A percentile compares a stretch with the other conserved stretches of the same genome.
Conservation (phyloP, 2,113 vertebrate genomes). For the Rhombomys opimus region DNA sequence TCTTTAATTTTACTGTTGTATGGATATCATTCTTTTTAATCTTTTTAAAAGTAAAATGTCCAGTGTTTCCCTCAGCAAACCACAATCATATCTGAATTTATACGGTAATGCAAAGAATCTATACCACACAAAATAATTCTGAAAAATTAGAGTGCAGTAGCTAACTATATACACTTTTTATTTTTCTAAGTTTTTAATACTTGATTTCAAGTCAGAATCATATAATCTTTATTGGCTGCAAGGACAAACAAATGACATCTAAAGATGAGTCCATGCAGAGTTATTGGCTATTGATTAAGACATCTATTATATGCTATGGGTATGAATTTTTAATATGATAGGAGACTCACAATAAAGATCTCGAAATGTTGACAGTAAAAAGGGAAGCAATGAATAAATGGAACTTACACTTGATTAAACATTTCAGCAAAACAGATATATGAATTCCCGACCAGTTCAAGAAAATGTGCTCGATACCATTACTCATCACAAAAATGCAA, state of each 20-base stretch:
- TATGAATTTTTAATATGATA: not conserved
- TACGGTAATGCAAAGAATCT: conserved; percentile 1
- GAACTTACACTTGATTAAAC: not conserved
- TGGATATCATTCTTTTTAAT: not conserved
- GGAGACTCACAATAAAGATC: not conserved
- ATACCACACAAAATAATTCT: not conserved
- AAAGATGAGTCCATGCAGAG: not conserved
- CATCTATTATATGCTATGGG: not conserved
- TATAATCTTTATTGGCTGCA: not conserved
- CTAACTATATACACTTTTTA: not conserved
- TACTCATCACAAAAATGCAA: not conserved
- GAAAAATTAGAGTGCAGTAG: not conserved
- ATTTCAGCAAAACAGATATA: not conserved
- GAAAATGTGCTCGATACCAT: not conserved
- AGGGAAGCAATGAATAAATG: not conserved
- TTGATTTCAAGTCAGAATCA: not conserved
- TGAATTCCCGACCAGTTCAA: not conserved
- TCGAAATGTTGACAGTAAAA: not conserved
- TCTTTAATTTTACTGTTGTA: not conserved
- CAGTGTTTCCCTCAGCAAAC: not conserved
- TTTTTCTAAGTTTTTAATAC: not conserved
- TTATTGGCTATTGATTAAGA: not conserved
- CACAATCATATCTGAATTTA: not conserved
- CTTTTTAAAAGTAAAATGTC: not conserved
- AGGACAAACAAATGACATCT: not conserved